A percentile compares a stretch with the other conserved stretches of the same genome.
Conservation (phyloP, 2,888 invertebrate genomes). For the Clusia tigrina region DNA sequence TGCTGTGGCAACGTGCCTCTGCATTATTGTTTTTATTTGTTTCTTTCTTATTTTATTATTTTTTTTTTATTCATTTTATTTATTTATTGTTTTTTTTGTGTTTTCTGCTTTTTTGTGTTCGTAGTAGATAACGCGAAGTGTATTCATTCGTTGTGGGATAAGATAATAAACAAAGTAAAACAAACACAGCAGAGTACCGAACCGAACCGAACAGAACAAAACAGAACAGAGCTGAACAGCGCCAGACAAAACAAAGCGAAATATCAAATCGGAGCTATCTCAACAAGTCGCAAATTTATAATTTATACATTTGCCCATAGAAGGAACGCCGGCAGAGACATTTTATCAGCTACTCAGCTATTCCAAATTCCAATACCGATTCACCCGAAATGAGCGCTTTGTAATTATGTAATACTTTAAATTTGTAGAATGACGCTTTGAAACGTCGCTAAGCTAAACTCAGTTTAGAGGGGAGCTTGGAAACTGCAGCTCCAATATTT, state of each 20-base stretch:
- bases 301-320: too few species aligned
- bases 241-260: not conserved
- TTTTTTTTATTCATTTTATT: not conserved
- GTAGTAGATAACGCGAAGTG: constrained; percentile 10
- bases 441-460: too few species aligned
- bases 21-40: not conserved
- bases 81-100: not conserved
- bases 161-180: constrained; percentile 11
- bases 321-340: too few species aligned
- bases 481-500: too few species aligned
- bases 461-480: too few species aligned
- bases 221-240: not conserved
- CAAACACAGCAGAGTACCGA: not conserved
- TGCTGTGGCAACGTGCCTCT: too few species aligned
- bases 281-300: constrained; percentile 22
- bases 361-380: too few species aligned
- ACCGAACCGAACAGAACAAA: not conserved
- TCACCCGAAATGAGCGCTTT: too few species aligned
- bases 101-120: constrained; percentile 1
- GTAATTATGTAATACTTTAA: too few species aligned
- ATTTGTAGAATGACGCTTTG: too few species aligned
- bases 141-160: constrained; percentile 1
- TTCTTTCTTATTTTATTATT: not conserved
- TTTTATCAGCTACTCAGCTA: too few species aligned
- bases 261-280: constrained; percentile 10